Conservation (phyloP, 2,113 vertebrate species). For the Dicerorhinus sumatrensis region DNA sequence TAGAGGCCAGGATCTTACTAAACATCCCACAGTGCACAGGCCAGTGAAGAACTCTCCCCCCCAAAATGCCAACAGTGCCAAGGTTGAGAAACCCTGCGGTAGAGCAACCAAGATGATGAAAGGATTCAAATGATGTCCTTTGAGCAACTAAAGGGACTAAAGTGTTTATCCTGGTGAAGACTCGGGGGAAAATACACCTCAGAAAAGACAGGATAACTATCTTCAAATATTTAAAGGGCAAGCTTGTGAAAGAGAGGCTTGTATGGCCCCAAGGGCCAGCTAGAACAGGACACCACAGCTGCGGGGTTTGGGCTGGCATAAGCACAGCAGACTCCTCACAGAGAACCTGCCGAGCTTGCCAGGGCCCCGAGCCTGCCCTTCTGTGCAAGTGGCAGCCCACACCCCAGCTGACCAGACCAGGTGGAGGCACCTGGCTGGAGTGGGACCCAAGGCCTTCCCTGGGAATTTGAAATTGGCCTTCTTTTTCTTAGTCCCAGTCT, state of each 20-base stretch:
- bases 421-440: background rate
- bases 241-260: background rate
- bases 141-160: too few species aligned
- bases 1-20: background rate
- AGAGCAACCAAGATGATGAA: background rate
- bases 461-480: background rate
- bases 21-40: too few species aligned
- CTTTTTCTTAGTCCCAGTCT: background rate
- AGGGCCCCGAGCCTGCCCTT: background rate
- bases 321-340: background rate
- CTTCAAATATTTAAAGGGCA: background rate
- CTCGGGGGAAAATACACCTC: background rate
- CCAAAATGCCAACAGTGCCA: background rate
- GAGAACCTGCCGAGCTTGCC: background rate
- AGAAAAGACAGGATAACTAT: background rate
- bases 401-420: background rate
- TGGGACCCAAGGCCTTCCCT: background rate
- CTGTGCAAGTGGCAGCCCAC: too few species aligned
- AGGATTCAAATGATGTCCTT: background rate
- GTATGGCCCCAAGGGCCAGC: background rate
- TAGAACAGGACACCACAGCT: rapidly evolving
- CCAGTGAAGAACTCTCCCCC: background rate
- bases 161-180: background rate
- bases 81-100: background rate
- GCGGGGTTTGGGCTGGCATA: background rate